Percentiles rank a stretch among this genome's conserved stretches.
Evolutionary conservation across 2,888 invertebrate genomes (phyloP).

Genomic region (Cataglyphis cursor): DNA sequence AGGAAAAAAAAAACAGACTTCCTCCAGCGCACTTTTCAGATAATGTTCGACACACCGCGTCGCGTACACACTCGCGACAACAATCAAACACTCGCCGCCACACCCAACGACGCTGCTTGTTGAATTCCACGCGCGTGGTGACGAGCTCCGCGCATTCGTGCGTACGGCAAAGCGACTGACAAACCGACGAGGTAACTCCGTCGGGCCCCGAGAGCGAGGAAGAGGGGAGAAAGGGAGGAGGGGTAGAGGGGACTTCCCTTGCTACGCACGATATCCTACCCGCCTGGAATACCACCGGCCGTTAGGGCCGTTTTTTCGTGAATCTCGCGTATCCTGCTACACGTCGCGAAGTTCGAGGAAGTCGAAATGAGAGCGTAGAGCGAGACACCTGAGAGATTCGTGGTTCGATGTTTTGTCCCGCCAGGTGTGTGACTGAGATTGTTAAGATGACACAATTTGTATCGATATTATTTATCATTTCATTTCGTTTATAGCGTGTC

Average conservation of each 20-base stretch:
- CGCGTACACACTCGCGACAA: not conserved
- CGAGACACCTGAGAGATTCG: not conserved
- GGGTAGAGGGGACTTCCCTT: not conserved
- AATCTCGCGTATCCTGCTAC: not conserved
- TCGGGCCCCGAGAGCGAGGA: constrained; percentile 12
- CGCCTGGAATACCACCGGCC: constrained; percentile 11
- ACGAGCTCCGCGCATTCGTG: constrained; percentile 12
- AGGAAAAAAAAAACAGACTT: not conserved
- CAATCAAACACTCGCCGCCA: constrained; percentile 25
- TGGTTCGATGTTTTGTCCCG: not conserved
- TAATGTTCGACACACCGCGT: not conserved
- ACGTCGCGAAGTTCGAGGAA: not conserved
- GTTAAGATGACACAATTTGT: not conserved
- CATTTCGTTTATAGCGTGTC: not conserved
- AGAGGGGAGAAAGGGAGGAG: not conserved
- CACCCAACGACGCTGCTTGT: constrained; percentile 46
- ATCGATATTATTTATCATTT: not conserved
- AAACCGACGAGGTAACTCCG: constrained; percentile 45
- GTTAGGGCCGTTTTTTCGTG: constrained; percentile 25
- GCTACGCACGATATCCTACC: constrained; percentile 11
- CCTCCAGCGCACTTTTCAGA: constrained; percentile 53
- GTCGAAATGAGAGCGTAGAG: not conserved
- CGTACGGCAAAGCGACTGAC: constrained; percentile 56
- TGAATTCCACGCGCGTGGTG: constrained; percentile 44
- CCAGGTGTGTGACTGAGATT: not conserved